Conservation (phyloP, 2,113 vertebrate species). For the Clinocottus analis region DNA sequence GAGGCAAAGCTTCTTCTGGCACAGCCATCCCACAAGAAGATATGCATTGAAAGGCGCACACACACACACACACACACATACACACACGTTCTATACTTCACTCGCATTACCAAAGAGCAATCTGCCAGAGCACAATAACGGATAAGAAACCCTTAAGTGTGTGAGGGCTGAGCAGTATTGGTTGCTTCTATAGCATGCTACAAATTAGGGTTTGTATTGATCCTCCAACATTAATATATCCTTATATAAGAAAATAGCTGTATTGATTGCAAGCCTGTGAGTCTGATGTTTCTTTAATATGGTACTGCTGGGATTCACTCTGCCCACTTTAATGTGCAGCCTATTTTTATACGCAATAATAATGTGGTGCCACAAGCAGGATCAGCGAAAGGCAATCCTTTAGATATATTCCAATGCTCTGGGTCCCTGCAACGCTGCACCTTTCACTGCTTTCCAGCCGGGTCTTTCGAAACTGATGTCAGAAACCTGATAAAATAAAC, state of each 20-base stretch:
- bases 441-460: constrained; percentile 24
- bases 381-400: constrained; percentile 54
- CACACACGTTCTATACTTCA: constrained; percentile 8
- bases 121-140: constrained; percentile 39
- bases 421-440: constrained; percentile 2
- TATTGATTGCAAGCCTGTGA: constrained; percentile 53
- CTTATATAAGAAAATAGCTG: constrained; percentile 44
- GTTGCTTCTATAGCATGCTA: constrained; percentile 25
- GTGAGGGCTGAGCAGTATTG: constrained; percentile 11
- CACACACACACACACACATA: neutral
- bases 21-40: constrained; percentile 25
- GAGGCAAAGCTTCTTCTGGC: constrained; percentile 43
- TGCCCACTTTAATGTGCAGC: constrained; percentile 43
- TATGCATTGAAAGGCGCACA: constrained; percentile 5
- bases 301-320: constrained; percentile 47
- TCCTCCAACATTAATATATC: constrained; percentile 56
- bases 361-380: constrained; percentile 64
- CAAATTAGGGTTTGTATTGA: constrained; percentile 57
- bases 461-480: constrained; percentile 31
- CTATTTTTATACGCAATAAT: constrained; percentile 71
- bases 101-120: constrained; percentile 44
- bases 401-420: constrained; percentile 31
- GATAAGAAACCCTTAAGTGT: constrained; percentile 33
- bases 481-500: constrained; percentile 48
- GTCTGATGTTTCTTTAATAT: constrained; percentile 58